phyloP scores from a whole-genome alignment of 2,888 invertebrate genomes.

The Molanna angustata region DNA sequence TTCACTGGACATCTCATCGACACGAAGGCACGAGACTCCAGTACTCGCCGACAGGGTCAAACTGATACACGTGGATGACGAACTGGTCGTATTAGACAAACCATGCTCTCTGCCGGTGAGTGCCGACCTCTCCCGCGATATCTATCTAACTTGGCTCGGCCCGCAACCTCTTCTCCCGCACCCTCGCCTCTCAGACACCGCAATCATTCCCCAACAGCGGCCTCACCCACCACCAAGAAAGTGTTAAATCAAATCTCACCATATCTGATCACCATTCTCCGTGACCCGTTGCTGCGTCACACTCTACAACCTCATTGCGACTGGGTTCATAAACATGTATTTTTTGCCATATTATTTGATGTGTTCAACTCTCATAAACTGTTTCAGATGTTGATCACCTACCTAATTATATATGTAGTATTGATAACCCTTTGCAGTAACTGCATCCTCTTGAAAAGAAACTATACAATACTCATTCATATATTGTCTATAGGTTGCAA shows the following conservation, averaged over 20 bases:
- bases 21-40: slow-evolving; percentile 82
- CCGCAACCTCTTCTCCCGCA: background rate
- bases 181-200: background rate
- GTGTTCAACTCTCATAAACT: too few relatives aligned
- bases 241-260: too few relatives aligned
- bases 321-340: background rate
- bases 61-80: slow-evolving; percentile 79
- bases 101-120: slow-evolving; percentile 87
- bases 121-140: slow-evolving; percentile 41
- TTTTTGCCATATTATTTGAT: too few relatives aligned
- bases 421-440: too few relatives aligned
- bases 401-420: too few relatives aligned
- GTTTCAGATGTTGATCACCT: too few relatives aligned
- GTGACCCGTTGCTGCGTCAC: too few relatives aligned
- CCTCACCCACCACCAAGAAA: background rate
- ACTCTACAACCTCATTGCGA: background rate
- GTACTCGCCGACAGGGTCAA: slow-evolving; percentile 77
- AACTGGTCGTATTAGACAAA: slow-evolving; percentile 86
- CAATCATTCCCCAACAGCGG: background rate
- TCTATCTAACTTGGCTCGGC: background rate
- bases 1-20: slow-evolving; percentile 37
- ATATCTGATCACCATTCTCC: too few relatives aligned
- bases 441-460: too few relatives aligned
- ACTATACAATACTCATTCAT: too few relatives aligned
- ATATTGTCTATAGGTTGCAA: too few relatives aligned